phyloP scores from a whole-genome alignment of 2,113 vertebrate genomes.

The Collichthys lucidus region DNA sequence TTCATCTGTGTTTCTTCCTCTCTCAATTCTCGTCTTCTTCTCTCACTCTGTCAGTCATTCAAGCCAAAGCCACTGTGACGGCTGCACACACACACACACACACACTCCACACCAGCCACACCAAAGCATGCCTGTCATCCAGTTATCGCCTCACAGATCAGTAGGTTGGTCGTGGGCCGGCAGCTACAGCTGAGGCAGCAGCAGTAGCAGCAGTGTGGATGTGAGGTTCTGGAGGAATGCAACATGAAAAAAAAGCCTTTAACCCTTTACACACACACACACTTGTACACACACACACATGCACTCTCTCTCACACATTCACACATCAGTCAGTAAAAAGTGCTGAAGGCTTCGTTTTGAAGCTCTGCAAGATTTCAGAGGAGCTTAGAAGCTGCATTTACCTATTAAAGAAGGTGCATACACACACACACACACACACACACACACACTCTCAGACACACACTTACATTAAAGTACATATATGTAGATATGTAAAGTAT shows the following conservation, averaged over 20 bases:
- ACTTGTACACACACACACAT: constrained; percentile 28
- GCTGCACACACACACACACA: constrained; percentile 14
- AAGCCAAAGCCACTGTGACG: constrained; percentile 26
- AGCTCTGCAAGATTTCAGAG: constrained; percentile 49
- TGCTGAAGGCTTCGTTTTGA: constrained; percentile 68
- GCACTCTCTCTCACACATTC: constrained; percentile 1
- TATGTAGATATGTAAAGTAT: background rate
- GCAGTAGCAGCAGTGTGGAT: constrained; percentile 44
- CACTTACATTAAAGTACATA: constrained; percentile 1
- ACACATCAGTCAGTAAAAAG: constrained; percentile 55
- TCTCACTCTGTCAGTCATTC: constrained; percentile 15
- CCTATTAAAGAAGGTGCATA: constrained; percentile 43
- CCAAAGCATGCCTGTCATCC: constrained; percentile 64
- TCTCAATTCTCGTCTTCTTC: constrained; percentile 7
- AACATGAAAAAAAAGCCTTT: constrained; percentile 46
- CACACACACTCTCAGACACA: constrained; percentile 2
- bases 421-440: background rate
- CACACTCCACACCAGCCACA: constrained; percentile 33
- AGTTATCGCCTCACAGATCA: constrained; percentile 71
- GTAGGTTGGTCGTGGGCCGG: constrained; percentile 52
- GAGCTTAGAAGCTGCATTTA: constrained; percentile 59
- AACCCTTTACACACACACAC: constrained; percentile 40
- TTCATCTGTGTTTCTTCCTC: background rate
- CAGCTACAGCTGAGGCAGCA: constrained; percentile 72
- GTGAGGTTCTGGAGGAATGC: constrained; percentile 66